Evolutionary conservation across 2,113 vertebrate genomes (phyloP), one percentile per base, ranked within the genome.

Genomic region (Seriola dumerili): DNA sequence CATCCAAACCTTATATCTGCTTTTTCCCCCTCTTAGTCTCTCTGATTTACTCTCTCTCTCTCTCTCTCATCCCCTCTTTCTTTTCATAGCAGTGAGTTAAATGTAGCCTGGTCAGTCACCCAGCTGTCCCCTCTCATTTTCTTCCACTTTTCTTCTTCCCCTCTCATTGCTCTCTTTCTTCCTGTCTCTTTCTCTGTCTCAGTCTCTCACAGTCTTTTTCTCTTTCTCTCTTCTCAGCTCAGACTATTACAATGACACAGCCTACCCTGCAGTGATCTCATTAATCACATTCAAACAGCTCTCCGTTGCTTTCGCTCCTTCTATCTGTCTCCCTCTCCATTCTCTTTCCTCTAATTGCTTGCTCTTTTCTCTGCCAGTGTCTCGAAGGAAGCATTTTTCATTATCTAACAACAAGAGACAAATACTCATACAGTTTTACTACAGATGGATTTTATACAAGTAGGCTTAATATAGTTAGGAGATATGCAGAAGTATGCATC

Each of bases 231-330:
- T 69, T 65, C 54, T 62, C 64, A 42, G 76, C 87, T 79, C 76
- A 81, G 83, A 87, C 88, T 89, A 83, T 90, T 94, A 83, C 88
- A 91, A 85, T 93, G 91, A 90, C 90, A 90, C 85, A 78, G 89
- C 80, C 89, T 87, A 89, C 90, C 92, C 94, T 72, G 90, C 94
- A 91, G 91, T 94, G 93, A 95, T 95, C 92, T 94, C 91, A 94
- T 95, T 94, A 94, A 94, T 91, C 90, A 93, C 92, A 93, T 94
- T 93, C 93, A 91, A 90, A 93, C 90, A 83, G 84, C 73, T 84
- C 85, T 83, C 88, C 68, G 74, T 89, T 82, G 71, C 83, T 77
- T 68, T 83, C 85, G 54, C 85, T 52, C 83, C 69, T 63, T 81
- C 85, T 40, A 25, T 82, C 84, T 54, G 59, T 83, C 88, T 85